Percentiles rank a stretch among this genome's conserved stretches.
Evolutionary conservation across 2,797 vertebrate species (phyloP).

Genomic region (Diceros bicornis): DNA sequence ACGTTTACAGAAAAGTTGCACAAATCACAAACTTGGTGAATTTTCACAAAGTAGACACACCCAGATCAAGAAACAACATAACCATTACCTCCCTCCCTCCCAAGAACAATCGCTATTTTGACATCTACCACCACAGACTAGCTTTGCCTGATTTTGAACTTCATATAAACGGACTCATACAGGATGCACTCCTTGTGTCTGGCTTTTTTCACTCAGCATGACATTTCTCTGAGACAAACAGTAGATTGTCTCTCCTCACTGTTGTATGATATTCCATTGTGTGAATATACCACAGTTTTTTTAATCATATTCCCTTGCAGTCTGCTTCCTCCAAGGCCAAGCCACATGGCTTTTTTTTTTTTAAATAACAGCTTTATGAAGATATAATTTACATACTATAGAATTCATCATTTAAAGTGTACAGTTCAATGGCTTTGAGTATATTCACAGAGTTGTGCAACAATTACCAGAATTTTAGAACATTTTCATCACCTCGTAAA

Average conservation of each 20-base stretch:
- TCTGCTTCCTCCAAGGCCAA: slow-evolving; percentile 22
- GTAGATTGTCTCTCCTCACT: background rate
- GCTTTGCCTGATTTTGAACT: slow-evolving; percentile 25
- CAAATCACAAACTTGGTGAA: background rate
- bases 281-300: background rate
- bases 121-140: background rate
- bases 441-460: background rate
- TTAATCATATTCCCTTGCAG: background rate
- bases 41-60: background rate
- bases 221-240: background rate
- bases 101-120: background rate
- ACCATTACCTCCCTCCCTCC: background rate
- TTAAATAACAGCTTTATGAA: background rate
- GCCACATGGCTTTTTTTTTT: background rate
- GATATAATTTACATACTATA: background rate
- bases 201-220: background rate
- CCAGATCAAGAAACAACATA: background rate
- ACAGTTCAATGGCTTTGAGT: background rate
- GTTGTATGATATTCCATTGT: background rate
- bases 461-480: background rate
- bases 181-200: background rate
- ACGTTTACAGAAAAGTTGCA: background rate
- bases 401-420: background rate
- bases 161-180: background rate
- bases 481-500: background rate